These are phyloP conservation scores for Amiota minor DNA, from an alignment of 2,888 invertebrate genomes.

Conservation along the genomic window DNA sequence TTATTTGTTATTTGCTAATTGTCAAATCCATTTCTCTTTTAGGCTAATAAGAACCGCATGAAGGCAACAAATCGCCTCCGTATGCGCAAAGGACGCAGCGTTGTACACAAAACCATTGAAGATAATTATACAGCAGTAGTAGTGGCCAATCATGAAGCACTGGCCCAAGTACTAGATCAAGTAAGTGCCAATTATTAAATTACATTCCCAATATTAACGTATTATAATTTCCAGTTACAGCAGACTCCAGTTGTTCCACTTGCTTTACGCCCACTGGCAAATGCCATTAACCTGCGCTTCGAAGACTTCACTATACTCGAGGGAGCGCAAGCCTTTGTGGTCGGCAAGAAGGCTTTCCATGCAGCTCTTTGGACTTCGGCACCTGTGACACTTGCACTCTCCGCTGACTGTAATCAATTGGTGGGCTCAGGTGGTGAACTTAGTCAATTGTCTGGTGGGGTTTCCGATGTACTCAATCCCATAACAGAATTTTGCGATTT, in stretches of 20 bases:
- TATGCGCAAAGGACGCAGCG: conserved; percentile 85
- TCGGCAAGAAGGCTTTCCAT: conserved; percentile 83
- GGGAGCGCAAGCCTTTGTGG: conserved; percentile 75
- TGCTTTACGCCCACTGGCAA: conserved; percentile 81
- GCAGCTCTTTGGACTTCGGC: conserved; percentile 83
- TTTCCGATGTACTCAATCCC: conserved; percentile 81
- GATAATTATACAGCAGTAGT: conserved; percentile 93
- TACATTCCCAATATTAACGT: not conserved
- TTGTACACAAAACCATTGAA: conserved; percentile 88
- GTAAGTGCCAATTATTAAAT: conserved; percentile 73
- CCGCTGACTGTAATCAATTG: conserved; percentile 77
- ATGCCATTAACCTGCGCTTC: conserved; percentile 82
- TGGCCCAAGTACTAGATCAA: conserved; percentile 91
- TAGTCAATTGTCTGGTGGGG: conserved; percentile 79
- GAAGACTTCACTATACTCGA: conserved; percentile 81
- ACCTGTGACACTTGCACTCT: conserved; percentile 80
- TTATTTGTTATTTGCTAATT: not conserved
- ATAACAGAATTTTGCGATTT: conserved; percentile 87
- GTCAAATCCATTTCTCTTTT: not conserved
- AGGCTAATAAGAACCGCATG: conserved; percentile 69
- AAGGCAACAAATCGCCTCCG: conserved; percentile 79
- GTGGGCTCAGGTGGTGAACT: conserved; percentile 73
- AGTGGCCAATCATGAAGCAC: conserved; percentile 90
- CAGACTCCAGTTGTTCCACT: conserved; percentile 81
- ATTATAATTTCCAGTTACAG: conserved; percentile 76